Evolutionary conservation across 2,888 invertebrate genomes (phyloP).

Genomic region (Cephus pulcher): DNA sequence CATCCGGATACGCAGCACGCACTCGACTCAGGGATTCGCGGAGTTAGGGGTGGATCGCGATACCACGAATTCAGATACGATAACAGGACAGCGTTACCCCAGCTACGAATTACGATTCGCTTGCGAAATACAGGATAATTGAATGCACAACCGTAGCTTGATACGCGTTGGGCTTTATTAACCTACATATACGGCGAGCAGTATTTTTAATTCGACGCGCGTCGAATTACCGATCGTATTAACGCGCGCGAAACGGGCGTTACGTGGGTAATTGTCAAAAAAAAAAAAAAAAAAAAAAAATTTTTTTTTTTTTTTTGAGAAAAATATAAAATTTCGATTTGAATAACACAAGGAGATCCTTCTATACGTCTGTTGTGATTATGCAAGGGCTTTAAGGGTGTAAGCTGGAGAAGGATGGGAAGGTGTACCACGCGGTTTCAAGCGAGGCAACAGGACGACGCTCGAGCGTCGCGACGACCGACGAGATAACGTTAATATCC

Average conservation of each 20-base stretch:
- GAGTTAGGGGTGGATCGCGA: background rate
- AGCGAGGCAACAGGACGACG: background rate
- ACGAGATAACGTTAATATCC: conserved; percentile 56
- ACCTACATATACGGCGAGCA: background rate
- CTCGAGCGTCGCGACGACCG: conserved; percentile 11
- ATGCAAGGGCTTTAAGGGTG: background rate
- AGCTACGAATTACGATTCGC: background rate
- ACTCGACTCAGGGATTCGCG: conserved; percentile 4
- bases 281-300: background rate
- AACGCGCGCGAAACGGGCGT: background rate
- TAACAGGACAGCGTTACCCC: background rate
- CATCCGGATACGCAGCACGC: conserved; percentile 14
- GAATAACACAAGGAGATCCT: background rate
- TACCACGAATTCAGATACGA: background rate
- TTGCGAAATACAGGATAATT: conserved; percentile 11
- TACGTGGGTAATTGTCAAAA: background rate
- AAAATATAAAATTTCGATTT: background rate
- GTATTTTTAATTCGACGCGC: background rate
- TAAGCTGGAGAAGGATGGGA: background rate
- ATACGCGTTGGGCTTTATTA: conserved; percentile 19
- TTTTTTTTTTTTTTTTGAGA: background rate
- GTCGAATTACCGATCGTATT: background rate
- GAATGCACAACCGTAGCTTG: conserved; percentile 19
- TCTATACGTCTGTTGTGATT: background rate
- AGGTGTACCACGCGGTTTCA: background rate